Conservation (phyloP, 2,888 invertebrate genomes). For the Sisyra nigra region DNA sequence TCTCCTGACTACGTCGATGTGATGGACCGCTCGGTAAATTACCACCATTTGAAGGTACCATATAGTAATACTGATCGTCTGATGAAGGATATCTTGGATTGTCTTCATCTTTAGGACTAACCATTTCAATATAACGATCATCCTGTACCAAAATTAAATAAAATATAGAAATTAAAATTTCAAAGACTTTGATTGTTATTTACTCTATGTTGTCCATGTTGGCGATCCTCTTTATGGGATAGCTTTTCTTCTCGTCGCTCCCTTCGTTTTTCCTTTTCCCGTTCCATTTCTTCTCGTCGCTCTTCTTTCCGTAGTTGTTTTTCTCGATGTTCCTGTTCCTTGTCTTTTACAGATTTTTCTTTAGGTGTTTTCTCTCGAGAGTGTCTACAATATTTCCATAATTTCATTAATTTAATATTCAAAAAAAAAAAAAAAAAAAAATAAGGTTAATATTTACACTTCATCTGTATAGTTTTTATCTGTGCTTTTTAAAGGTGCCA, state of each 20-base stretch:
- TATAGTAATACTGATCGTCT: conserved; percentile 25
- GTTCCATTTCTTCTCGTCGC: conserved; percentile 29
- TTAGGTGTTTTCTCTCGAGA: conserved; percentile 23
- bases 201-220: conserved; percentile 25
- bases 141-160: conserved; percentile 24
- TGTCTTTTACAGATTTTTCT: conserved; percentile 23
- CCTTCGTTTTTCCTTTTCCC: conserved; percentile 40
- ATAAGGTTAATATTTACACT: conserved; percentile 16
- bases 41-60: conserved; percentile 17
- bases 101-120: conserved; percentile 24
- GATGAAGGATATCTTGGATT: conserved; percentile 31
- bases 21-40: conserved; percentile 23
- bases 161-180: conserved; percentile 1
- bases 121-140: conserved; percentile 30
- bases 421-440: not conserved
- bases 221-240: conserved; percentile 22
- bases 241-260: conserved; percentile 33
- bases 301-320: conserved; percentile 35
- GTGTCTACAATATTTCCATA: not conserved
- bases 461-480: conserved; percentile 4
- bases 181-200: conserved; percentile 11
- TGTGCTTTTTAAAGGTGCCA: conserved; percentile 21
- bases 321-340: conserved; percentile 28
- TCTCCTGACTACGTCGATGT: conserved; percentile 36
- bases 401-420: not conserved